A percentile compares a stretch with the other conserved stretches of the same genome.
Evolutionary conservation across 2,888 invertebrate species (phyloP).

Genomic region (Hirtodrosophila cameraria): DNA sequence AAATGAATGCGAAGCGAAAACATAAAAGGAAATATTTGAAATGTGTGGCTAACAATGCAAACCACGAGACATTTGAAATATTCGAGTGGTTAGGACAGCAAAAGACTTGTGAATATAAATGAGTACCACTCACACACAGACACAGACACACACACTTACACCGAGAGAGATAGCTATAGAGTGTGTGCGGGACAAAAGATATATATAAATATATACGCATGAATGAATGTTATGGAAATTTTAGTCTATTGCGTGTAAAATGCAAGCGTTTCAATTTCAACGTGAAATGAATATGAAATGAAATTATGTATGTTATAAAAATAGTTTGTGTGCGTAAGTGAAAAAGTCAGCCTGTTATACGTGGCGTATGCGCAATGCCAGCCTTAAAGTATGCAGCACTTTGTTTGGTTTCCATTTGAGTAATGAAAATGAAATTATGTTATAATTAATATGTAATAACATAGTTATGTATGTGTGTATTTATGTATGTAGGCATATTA

Average conservation of each 20-base stretch:
- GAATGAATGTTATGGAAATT: constrained; percentile 29
- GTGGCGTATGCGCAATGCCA: constrained; percentile 66
- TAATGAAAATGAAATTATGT: constrained; percentile 59
- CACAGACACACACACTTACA: no score
- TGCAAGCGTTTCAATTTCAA: constrained; percentile 34
- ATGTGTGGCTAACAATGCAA: constrained; percentile 16
- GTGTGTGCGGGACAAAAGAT: not conserved
- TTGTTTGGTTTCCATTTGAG: constrained; percentile 53
- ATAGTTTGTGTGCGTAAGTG: constrained; percentile 2
- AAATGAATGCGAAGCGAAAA: constrained; percentile 1
- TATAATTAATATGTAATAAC: no score
- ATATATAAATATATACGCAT: constrained; percentile 34
- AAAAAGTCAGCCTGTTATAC: constrained; percentile 10
- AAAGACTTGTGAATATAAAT: constrained; percentile 6
- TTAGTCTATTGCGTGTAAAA: constrained; percentile 52
- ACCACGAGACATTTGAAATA: constrained; percentile 9
- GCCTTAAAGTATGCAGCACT: constrained; percentile 70
- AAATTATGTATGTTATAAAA: constrained; percentile 25
- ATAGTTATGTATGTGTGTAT: not conserved
- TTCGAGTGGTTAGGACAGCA: constrained; percentile 8
- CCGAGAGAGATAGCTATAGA: no score
- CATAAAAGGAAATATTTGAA: constrained; percentile 17
- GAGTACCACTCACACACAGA: constrained; percentile 8
- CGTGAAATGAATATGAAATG: constrained; percentile 60
- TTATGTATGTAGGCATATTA: no score